Conservation (phyloP, 2,797 vertebrate species). For the Crenichthys baileyi region DNA sequence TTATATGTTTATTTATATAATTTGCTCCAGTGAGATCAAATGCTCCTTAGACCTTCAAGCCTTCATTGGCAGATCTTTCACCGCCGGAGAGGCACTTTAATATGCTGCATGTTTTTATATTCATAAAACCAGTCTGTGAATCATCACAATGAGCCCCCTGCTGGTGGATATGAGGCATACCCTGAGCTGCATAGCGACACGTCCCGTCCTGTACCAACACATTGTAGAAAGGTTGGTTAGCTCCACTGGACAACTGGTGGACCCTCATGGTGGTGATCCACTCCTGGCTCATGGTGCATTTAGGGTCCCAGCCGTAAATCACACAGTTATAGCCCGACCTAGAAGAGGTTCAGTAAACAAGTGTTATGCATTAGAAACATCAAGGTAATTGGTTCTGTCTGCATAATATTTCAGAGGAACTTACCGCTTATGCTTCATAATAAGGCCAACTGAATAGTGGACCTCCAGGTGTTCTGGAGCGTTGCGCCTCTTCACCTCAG, state of each 20-base stretch:
- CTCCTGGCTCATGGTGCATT: slow-evolving; percentile 97
- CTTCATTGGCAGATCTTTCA: background rate
- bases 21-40: too few relatives aligned
- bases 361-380: accelerated
- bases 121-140: background rate
- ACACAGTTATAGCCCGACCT: slow-evolving; percentile 96
- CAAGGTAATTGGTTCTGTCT: background rate
- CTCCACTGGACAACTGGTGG: slow-evolving; percentile 90
- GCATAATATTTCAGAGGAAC: slow-evolving; percentile 1
- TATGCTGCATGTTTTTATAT: background rate
- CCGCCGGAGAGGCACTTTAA: too few relatives aligned
- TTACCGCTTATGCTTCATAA: slow-evolving; percentile 98
- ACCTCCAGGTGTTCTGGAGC: slow-evolving; percentile 89
- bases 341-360: background rate
- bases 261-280: slow-evolving; percentile 98
- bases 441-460: slow-evolving; percentile 90
- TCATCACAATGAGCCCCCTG: too few relatives aligned
- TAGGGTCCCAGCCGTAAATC: slow-evolving; percentile 96
- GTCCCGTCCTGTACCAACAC: slow-evolving; percentile 96
- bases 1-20: too few relatives aligned
- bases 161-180: slow-evolving; percentile 64
- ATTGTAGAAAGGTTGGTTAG: slow-evolving; percentile 96
- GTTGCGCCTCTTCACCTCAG: slow-evolving; percentile 89
- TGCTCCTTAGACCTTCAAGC: background rate
- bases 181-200: slow-evolving; percentile 94